Evolutionary conservation across 37 sponge, comb jelly and placozoan species (phyloP).

Genomic region (Agelas oroides): DNA sequence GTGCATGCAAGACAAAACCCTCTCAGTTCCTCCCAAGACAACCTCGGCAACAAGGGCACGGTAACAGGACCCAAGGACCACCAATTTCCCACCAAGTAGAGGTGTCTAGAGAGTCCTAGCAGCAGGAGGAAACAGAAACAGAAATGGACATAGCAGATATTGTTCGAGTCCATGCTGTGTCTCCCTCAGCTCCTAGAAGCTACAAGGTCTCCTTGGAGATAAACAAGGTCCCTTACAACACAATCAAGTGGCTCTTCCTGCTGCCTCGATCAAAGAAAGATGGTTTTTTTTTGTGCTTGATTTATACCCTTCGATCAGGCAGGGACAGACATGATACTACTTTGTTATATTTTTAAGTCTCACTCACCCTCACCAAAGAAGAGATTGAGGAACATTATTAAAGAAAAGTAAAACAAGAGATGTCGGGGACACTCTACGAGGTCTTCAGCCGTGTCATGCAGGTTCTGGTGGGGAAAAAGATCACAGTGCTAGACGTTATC

Average conservation of each 20-base stretch:
- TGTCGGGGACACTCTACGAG: conserved; percentile 91
- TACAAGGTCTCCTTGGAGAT: conserved; percentile 95
- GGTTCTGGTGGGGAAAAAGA: conserved; percentile 91
- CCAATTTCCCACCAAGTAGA: no score
- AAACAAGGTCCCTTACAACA: conserved; percentile 90
- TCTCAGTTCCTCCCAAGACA: no score
- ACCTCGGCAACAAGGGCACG: no score
- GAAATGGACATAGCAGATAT: no score
- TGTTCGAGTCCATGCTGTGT: no score
- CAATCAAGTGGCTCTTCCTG: conserved; percentile 87
- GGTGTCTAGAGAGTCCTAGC: no score
- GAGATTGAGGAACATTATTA: conserved; percentile 61
- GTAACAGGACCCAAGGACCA: no score
- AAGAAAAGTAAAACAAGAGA: conserved; percentile 77
- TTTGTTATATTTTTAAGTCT: conserved; percentile 88
- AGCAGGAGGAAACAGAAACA: no score
- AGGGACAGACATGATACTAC: conserved; percentile 97
- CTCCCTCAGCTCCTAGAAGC: conserved; percentile 97
- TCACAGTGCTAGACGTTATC: conserved; percentile 87
- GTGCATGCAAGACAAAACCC: no score
- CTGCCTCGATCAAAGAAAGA: conserved; percentile 93
- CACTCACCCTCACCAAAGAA: conserved; percentile 75
- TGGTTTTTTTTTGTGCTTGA: conserved; percentile 94
- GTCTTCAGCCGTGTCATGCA: conserved; percentile 91
- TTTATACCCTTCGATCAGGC: conserved; percentile 94